phyloP scores from a whole-genome alignment of 2,113 vertebrate genomes.

The Etheostoma cragini region DNA sequence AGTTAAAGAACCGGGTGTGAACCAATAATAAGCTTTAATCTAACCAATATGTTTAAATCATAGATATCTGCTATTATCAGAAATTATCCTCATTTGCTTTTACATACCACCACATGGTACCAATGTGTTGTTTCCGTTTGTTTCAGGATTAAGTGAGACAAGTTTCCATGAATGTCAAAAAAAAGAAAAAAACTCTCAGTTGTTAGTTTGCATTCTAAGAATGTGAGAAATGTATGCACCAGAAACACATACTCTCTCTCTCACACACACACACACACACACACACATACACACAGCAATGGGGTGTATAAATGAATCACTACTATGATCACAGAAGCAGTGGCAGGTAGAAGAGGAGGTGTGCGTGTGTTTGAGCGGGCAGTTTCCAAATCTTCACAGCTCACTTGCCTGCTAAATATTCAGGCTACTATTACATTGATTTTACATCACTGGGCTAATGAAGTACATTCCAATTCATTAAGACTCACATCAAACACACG shows the following conservation, averaged over 20 bases:
- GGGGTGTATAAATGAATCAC: conserved; percentile 39
- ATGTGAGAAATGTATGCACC: conserved; percentile 4
- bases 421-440: conserved; percentile 62
- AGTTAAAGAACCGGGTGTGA: conserved; percentile 55
- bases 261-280: too few species aligned
- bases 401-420: conserved; percentile 51
- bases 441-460: conserved; percentile 67
- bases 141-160: conserved; percentile 23
- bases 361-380: neutral
- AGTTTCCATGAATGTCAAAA: conserved; percentile 30
- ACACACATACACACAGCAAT: neutral
- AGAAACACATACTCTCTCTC: neutral
- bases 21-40: conserved; percentile 72
- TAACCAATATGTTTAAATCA: conserved; percentile 75
- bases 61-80: conserved; percentile 48
- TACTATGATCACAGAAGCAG: conserved; percentile 23
- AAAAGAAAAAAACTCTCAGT: conserved; percentile 1
- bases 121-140: conserved; percentile 33
- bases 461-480: conserved; percentile 52
- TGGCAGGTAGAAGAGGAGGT: conserved; percentile 3
- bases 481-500: conserved; percentile 49
- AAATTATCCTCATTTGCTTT: conserved; percentile 53
- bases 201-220: conserved; percentile 11
- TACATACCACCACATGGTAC: conserved; percentile 21
- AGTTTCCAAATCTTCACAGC: conserved; percentile 39